Evolutionary conservation across 30 jellyfish, hydroid and myxozoan genomes (phyloP).

Genomic region (Catostylus mosaicus): DNA sequence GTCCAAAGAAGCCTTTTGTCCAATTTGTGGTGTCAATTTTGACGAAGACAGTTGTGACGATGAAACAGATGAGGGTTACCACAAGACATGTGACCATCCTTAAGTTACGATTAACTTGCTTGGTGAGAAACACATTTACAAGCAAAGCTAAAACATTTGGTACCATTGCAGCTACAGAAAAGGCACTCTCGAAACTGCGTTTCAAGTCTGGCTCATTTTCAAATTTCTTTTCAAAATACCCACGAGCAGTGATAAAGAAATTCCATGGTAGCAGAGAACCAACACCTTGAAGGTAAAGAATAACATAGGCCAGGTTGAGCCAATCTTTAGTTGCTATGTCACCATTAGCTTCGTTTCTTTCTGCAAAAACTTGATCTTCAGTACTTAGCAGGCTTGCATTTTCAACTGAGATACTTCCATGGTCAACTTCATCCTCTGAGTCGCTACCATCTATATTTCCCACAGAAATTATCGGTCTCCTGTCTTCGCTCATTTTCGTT

Average conservation of each 20-base stretch:
- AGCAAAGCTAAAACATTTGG: slow-evolving; percentile 84
- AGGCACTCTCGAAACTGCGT: slow-evolving; percentile 87
- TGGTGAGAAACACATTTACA: slow-evolving; percentile 81
- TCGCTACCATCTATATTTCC: slow-evolving; percentile 31
- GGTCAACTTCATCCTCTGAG: slow-evolving; percentile 9
- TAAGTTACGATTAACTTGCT: slow-evolving; percentile 75
- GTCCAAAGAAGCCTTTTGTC: slow-evolving; percentile 80
- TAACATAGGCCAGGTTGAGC: slow-evolving; percentile 75
- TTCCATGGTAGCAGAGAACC: slow-evolving; percentile 99
- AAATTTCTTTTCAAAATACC: slow-evolving; percentile 76
- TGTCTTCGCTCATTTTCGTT: slow-evolving; percentile 9
- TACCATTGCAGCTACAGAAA: slow-evolving; percentile 91
- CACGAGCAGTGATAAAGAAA: slow-evolving; percentile 94
- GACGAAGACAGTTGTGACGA: slow-evolving; percentile 87
- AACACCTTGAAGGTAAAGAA: slow-evolving; percentile 89
- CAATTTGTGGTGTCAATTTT: slow-evolving; percentile 81
- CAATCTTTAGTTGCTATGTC: slow-evolving; percentile 66
- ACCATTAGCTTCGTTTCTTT: not conserved
- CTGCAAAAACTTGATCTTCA: slow-evolving; percentile 23
- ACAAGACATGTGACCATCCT: slow-evolving; percentile 77
- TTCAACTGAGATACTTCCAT: not conserved
- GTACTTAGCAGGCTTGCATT: slow-evolving; percentile 39
- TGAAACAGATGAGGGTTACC: slow-evolving; percentile 67
- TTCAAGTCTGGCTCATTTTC: slow-evolving; percentile 50
- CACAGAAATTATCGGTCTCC: slow-evolving; percentile 46